phyloP scores from a whole-genome alignment of 2,113 vertebrate genomes.

The Apaloderma vittatum region DNA sequence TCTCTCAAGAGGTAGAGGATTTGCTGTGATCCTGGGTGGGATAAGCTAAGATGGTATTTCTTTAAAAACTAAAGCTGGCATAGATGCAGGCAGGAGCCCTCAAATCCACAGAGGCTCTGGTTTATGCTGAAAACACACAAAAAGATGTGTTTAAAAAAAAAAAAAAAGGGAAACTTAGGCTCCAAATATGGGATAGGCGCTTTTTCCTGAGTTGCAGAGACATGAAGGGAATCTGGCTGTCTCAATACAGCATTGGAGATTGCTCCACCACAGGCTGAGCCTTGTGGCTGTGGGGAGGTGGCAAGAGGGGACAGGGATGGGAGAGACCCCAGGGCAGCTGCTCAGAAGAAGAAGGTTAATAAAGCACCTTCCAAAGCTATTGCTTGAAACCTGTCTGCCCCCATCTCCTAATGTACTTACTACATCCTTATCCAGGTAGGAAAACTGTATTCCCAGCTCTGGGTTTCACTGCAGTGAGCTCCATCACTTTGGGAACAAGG shows the following conservation, averaged over 20 bases:
- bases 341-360: neutral
- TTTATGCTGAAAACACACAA: neutral
- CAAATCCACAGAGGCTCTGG: neutral
- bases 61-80: neutral
- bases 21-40: neutral
- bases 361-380: neutral
- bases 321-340: neutral
- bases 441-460: neutral
- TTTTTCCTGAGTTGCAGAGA: neutral
- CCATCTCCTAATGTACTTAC: neutral
- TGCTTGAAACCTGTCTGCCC: neutral
- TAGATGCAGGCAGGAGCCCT: neutral
- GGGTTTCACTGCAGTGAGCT: neutral
- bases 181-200: neutral
- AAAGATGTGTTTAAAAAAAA: neutral
- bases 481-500: neutral
- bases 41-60: neutral
- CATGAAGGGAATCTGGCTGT: neutral
- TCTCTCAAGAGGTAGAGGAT: constrained; percentile 24
- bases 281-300: neutral
- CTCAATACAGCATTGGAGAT: neutral
- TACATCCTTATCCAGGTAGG: neutral
- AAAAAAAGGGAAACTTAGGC: no score
- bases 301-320: neutral
- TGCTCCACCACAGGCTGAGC: accelerated